These are phyloP conservation scores for Lamellibrachia satsuma DNA, from an alignment of 2,888 invertebrate genomes.

Conservation along the genomic window DNA sequence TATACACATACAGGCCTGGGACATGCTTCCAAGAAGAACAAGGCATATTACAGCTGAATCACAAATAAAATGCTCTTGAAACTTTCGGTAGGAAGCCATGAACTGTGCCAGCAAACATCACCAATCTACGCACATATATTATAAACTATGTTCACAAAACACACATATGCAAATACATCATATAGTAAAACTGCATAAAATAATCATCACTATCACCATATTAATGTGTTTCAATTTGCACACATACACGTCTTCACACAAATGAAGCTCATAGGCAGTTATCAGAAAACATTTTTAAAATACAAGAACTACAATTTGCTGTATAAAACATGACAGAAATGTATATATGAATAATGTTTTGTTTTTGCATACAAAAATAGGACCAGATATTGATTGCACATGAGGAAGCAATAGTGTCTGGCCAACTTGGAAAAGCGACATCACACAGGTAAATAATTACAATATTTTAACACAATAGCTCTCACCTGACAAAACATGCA, in stretches of 20 bases:
- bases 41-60: neutral
- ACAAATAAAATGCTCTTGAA: neutral
- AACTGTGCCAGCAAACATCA: neutral
- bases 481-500: neutral
- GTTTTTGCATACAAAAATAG: neutral
- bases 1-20: neutral
- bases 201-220: neutral
- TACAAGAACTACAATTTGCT: neutral
- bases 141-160: neutral
- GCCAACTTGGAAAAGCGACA: neutral
- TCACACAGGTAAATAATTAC: neutral
- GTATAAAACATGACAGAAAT: neutral
- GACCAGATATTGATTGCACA: neutral
- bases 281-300: neutral
- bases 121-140: neutral
- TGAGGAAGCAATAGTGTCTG: neutral
- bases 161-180: neutral
- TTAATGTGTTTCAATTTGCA: neutral
- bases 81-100: neutral
- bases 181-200: neutral
- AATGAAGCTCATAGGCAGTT: neutral
- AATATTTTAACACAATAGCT: neutral
- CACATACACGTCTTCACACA: neutral
- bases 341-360: neutral
- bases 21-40: neutral